A percentile compares a stretch with the other conserved stretches of the same genome.
These are phyloP conservation scores for Drosophila grimshawi DNA, from an alignment of 1,140 invertebrate species.

Conservation along the genomic window DNA sequence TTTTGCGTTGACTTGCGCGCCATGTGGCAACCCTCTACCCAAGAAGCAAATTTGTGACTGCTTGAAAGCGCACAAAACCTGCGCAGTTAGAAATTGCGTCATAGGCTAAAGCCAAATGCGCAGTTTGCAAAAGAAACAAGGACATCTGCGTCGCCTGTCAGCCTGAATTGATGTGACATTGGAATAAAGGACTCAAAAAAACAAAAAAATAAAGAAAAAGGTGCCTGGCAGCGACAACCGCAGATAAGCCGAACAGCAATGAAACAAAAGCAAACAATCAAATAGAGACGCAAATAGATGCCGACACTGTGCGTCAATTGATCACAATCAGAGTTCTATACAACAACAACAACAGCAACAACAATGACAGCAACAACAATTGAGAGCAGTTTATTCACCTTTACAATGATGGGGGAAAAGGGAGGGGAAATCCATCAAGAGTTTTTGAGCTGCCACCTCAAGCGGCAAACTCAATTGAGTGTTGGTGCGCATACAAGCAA, in stretches of 20 bases:
- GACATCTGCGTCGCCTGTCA: constrained; percentile 42
- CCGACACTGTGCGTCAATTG: constrained; percentile 43
- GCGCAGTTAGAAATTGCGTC: constrained; percentile 71
- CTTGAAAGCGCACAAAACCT: constrained; percentile 40
- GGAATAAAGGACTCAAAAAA: constrained; percentile 62
- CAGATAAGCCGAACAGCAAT: constrained; percentile 65
- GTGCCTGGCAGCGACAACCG: constrained; percentile 52
- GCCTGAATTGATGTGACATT: constrained; percentile 70
- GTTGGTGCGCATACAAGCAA: constrained; percentile 36
- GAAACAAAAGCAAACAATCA: constrained; percentile 22
- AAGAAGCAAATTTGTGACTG: neutral
- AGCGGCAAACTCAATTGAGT: constrained; percentile 50
- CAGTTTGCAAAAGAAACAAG: constrained; percentile 36
- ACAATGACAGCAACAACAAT: constrained; percentile 5
- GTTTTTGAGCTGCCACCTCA: constrained; percentile 50
- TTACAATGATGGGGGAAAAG: constrained; percentile 18
- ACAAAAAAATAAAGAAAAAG: neutral
- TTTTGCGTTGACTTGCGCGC: constrained; percentile 27
- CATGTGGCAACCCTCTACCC: constrained; percentile 19
- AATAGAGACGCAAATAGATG: constrained; percentile 63
- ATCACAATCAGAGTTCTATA: constrained; percentile 42
- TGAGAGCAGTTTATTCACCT: constrained; percentile 71
- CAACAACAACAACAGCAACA: neutral
- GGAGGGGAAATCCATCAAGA: constrained; percentile 1
- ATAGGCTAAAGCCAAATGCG: constrained; percentile 49